These are phyloP conservation scores for Calameuta filiformis DNA, from an alignment of 2,888 invertebrate genomes.

Conservation along the genomic window DNA sequence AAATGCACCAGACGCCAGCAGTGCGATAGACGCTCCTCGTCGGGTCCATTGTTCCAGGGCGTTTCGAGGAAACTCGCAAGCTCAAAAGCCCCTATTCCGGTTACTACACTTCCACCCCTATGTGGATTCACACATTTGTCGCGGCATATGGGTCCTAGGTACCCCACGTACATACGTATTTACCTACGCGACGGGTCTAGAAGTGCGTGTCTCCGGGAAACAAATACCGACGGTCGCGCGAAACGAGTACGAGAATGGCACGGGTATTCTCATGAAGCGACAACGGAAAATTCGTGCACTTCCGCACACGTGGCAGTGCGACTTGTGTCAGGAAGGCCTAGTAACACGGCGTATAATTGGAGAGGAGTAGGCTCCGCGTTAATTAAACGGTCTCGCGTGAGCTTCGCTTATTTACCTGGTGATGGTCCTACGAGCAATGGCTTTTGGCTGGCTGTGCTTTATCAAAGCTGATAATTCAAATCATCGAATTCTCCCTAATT, in stretches of 20 bases:
- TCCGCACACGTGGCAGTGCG: background rate
- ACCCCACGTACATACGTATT: background rate
- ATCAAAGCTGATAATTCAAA: background rate
- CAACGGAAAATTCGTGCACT: background rate
- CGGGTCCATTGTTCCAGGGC: background rate
- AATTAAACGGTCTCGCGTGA: background rate
- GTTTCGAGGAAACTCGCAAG: background rate
- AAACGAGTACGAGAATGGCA: background rate
- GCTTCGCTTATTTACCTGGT: background rate
- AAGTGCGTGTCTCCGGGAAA: background rate
- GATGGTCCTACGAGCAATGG: background rate
- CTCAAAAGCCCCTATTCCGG: background rate
- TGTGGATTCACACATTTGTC: background rate
- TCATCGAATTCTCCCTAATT: background rate
- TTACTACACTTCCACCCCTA: background rate
- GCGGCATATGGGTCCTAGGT: background rate
- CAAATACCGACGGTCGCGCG: background rate
- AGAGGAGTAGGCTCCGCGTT: background rate
- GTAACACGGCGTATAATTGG: background rate
- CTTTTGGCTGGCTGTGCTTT: background rate
- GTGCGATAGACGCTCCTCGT: background rate
- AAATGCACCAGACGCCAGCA: background rate
- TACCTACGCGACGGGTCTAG: background rate
- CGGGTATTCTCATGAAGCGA: background rate
- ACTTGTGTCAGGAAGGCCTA: background rate